Base-by-base conservation (phyloP, 2,113 vertebrate genomes). In the Chunga burmeisteri region DNA sequence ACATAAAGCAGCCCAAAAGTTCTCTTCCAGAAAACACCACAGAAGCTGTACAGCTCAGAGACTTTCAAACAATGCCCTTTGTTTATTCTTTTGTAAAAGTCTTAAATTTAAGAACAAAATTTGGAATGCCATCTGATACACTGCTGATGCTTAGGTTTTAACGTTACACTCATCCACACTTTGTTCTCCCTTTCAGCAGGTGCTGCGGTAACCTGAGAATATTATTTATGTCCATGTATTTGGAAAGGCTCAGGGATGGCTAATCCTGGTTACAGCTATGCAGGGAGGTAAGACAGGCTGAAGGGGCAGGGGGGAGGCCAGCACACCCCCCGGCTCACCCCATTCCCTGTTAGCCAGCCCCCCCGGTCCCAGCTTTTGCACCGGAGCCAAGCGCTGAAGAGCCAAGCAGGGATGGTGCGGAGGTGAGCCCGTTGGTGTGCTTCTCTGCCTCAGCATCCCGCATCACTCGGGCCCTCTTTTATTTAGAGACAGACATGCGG, bases 201-300 rank as follows among this genome's bases (percentile, higher is more conserved):
- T 1, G 4, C 6, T 44, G 52, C 0, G 0, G 19, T 63, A 71
- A 52, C 16, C 17, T 50, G 11, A 79, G 22, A 65, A 47, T 38
- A 32, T 46, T 53, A 47, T 58, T 79, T 71, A 52, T 38, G n/a
- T 77, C 49, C 19, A 11, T 0, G 0, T 21, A 23, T 78, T 52
- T 80, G 55, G 52, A 68, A 55, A 77, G 32, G 44, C 56, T 29
- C 22, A n/a, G 38, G 49, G 38, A 77, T 56, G 40, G 10, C 9
- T 85, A 5, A n/a, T 55, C 27, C 10, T 42, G 17, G 23, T 56
- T 56, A 44, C 17, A 44, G 5, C n/a, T 58, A 13, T n/a, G 13
- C 32, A 83, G 74, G 9, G 53, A 91, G 50, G 13, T 7, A 15
- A 30, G 32, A n/a, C 0, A 5, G 22, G 56, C 21, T 75, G 13